Conservation (phyloP, 2,888 invertebrate genomes). For the Neuroscelio doddi region DNA sequence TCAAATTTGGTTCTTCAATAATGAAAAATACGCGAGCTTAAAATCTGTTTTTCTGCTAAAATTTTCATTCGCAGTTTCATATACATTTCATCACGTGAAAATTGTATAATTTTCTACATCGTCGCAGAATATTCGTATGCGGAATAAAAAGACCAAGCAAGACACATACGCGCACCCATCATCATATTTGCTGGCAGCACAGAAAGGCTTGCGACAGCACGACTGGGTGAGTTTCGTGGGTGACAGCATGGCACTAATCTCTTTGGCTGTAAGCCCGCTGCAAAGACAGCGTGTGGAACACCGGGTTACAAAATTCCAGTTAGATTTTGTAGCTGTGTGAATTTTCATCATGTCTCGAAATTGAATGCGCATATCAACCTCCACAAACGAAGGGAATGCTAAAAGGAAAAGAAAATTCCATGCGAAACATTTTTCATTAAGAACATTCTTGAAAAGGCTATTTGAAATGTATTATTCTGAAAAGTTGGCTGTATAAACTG, state of each 20-base stretch:
- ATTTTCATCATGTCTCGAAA: neutral
- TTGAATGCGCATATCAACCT: neutral
- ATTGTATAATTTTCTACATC: conserved; percentile 24
- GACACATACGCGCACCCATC: conserved; percentile 16
- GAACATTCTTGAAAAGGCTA: neutral
- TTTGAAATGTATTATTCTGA: too few species aligned
- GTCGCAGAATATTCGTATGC: conserved; percentile 9
- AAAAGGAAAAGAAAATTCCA: neutral
- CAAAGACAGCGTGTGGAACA: conserved; percentile 8
- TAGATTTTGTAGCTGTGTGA: neutral
- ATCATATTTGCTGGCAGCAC: conserved; percentile 15
- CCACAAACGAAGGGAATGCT: neutral
- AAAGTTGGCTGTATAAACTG: too few species aligned
- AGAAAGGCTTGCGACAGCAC: conserved; percentile 15
- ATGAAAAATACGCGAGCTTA: too few species aligned
- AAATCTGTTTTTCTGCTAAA: too few species aligned
- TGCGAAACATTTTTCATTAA: conserved; percentile 1
- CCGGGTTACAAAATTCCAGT: conserved; percentile 7
- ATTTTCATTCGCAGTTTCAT: too few species aligned
- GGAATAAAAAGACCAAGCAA: conserved; percentile 13
- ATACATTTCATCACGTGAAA: too few species aligned
- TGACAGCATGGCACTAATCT: conserved; percentile 55
- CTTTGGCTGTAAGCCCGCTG: conserved; percentile 54
- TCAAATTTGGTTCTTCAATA: too few species aligned
- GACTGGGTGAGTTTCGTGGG: conserved; percentile 30